Percentiles rank a stretch among this genome's conserved stretches.
phyloP scores from a whole-genome alignment of 2,888 invertebrate genomes.

The Spisula subtruncata region DNA sequence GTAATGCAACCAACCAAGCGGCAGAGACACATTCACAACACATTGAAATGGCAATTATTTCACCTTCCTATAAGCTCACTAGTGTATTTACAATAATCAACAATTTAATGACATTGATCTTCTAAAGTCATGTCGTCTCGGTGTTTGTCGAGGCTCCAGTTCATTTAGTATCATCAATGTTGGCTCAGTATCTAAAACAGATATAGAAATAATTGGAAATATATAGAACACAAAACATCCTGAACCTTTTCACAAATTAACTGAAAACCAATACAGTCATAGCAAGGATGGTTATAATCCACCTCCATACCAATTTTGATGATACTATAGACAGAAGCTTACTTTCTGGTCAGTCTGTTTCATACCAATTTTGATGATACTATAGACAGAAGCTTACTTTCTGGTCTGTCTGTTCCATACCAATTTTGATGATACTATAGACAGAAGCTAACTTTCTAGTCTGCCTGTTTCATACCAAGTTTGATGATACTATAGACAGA shows the following conservation, averaged over 20 bases:
- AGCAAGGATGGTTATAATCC: no score
- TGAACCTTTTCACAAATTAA: neutral
- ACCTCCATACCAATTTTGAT: neutral
- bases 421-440: no score
- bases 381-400: no score
- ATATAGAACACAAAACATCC: neutral
- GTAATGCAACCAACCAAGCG: neutral
- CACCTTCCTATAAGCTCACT: neutral
- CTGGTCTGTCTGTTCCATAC: no score
- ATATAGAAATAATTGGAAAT: no score
- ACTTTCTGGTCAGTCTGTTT: no score
- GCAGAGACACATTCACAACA: neutral
- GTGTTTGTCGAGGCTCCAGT: neutral
- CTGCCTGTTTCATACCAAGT: neutral
- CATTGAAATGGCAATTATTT: neutral
- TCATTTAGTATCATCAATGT: constrained; percentile 47
- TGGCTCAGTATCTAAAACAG: constrained; percentile 30
- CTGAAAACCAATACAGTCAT: neutral
- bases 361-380: no score
- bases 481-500: no score
- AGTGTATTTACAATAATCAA: neutral
- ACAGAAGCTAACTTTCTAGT: no score
- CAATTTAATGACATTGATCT: constrained; percentile 9
- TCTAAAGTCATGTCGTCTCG: neutral
- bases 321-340: no score